Evolutionary conservation across 2,113 vertebrate species (phyloP).

Genomic region (Carlito syrichta): DNA sequence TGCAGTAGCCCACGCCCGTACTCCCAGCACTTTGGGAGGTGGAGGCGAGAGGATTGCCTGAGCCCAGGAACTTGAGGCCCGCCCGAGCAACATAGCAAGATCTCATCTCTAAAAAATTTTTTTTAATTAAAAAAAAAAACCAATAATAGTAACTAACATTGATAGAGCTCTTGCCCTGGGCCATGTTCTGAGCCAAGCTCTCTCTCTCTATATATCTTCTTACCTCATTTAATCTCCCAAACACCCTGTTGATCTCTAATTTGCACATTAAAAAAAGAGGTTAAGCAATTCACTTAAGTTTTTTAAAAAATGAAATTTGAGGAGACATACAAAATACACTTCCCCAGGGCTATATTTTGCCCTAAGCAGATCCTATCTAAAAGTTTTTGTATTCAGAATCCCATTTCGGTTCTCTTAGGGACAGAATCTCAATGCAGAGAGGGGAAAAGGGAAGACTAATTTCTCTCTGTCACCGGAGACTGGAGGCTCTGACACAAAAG

Average conservation of each 20-base stretch:
- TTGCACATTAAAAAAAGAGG: neutral
- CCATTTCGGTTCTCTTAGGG: neutral
- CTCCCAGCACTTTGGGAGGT: no score
- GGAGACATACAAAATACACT: neutral
- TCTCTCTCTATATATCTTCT: neutral
- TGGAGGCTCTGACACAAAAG: neutral
- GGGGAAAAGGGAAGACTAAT: neutral
- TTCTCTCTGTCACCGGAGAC: neutral
- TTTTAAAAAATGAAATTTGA: neutral
- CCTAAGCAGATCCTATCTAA: constrained; percentile 1
- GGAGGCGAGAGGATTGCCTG: no score
- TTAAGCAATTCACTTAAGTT: neutral
- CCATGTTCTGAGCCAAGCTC: neutral
- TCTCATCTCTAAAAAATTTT: no score
- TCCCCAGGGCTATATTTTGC: neutral
- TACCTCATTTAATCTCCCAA: neutral
- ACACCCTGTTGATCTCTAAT: neutral
- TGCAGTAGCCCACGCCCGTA: no score
- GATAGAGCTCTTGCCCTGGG: neutral
- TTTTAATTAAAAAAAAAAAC: no score
- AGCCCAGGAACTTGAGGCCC: no score
- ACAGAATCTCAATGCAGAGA: neutral
- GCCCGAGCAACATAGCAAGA: no score
- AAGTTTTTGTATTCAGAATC: neutral
- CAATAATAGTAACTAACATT: neutral